These are phyloP conservation scores for Octodonta nipae DNA, from an alignment of 2,888 invertebrate species.

Conservation along the genomic window DNA sequence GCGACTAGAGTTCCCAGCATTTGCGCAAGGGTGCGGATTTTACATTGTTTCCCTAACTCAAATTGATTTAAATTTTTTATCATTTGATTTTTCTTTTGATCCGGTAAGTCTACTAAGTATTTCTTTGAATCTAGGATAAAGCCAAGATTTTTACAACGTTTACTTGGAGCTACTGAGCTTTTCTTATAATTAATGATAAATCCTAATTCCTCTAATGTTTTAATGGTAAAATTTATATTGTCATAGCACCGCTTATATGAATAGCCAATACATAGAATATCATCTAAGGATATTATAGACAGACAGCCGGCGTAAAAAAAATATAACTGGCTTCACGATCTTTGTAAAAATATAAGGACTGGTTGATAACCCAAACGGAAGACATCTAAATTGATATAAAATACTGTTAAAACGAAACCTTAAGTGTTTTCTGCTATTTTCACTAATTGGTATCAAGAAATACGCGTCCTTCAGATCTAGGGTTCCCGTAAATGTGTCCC, in stretches of 20 bases:
- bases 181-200: constrained; percentile 16
- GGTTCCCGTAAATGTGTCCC: constrained; percentile 8
- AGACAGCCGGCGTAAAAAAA: constrained; percentile 10
- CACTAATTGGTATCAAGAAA: constrained; percentile 14
- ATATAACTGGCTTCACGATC: constrained; percentile 14
- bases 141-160: constrained; percentile 11
- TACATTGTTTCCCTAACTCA: neutral
- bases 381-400: constrained; percentile 16
- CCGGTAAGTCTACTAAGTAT: constrained; percentile 5
- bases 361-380: constrained; percentile 11
- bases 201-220: constrained; percentile 9
- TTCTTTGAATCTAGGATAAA: constrained; percentile 11
- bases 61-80: neutral
- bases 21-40: constrained; percentile 7
- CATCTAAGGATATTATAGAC: constrained; percentile 15
- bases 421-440: constrained; percentile 13
- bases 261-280: constrained; percentile 13
- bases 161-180: constrained; percentile 10
- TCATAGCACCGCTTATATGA: constrained; percentile 3
- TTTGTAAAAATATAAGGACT: constrained; percentile 20
- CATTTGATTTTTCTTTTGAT: constrained; percentile 6
- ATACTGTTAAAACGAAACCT: constrained; percentile 13
- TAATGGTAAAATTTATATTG: neutral
- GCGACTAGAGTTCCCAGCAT: constrained; percentile 15
- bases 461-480: constrained; percentile 15